Evolutionary conservation across 1,140 invertebrate species (phyloP).

Genomic region (Listronotus oregonensis): DNA sequence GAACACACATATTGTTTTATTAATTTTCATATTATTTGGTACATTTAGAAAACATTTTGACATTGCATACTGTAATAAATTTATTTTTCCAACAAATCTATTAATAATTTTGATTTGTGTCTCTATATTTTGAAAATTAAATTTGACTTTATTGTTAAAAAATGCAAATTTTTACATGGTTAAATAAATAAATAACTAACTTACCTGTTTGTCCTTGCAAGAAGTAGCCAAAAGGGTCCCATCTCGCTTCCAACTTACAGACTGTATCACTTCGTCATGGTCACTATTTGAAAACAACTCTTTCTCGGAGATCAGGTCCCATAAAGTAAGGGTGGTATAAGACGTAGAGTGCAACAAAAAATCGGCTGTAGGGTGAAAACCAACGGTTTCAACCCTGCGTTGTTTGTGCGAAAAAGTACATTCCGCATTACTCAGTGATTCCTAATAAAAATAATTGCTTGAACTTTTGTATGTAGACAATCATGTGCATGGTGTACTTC

Average conservation of each 20-base stretch:
- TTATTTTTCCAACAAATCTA: no score
- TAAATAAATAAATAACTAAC: neutral
- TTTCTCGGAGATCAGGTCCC: constrained; percentile 83
- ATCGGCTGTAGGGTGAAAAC: constrained; percentile 87
- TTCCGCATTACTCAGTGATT: constrained; percentile 79
- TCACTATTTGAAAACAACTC: constrained; percentile 79
- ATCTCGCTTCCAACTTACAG: constrained; percentile 81
- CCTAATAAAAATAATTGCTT: constrained; percentile 51
- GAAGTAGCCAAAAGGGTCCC: constrained; percentile 75
- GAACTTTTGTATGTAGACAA: no score
- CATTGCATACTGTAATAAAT: no score
- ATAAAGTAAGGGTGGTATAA: constrained; percentile 80
- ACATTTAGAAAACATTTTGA: no score
- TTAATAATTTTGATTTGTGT: no score
- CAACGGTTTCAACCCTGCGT: constrained; percentile 81
- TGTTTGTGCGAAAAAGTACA: constrained; percentile 81
- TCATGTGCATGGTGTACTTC: no score
- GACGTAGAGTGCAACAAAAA: constrained; percentile 81
- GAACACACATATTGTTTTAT: no score
- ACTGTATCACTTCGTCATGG: constrained; percentile 83
- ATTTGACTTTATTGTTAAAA: no score
- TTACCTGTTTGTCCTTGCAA: constrained; percentile 79
- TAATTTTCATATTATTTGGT: no score
- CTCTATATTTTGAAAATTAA: no score
- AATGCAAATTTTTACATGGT: no score